These are phyloP conservation scores for Escarpia spicata DNA, from an alignment of 2,888 invertebrate genomes.

Conservation along the genomic window DNA sequence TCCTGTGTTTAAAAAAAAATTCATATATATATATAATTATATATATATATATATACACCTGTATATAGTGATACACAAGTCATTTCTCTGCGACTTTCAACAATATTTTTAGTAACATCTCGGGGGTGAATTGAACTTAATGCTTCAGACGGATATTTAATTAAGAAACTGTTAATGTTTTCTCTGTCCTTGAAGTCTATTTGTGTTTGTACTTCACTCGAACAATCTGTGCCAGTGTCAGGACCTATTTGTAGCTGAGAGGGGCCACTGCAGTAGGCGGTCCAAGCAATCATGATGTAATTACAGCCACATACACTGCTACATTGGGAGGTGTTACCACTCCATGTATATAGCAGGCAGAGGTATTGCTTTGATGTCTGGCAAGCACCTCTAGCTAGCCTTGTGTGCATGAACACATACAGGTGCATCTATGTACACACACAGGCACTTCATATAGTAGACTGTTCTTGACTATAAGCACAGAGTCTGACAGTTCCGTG, in stretches of 20 bases:
- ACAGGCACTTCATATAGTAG: not conserved
- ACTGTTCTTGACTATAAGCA: not conserved
- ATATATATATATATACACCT: not conserved
- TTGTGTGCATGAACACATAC: not conserved
- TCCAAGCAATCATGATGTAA: not conserved
- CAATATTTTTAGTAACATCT: not conserved
- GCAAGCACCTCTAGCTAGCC: not conserved
- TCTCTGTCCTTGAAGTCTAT: not conserved
- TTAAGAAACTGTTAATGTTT: not conserved
- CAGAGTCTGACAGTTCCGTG: not conserved
- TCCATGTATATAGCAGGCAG: not conserved
- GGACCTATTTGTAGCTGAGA: not conserved
- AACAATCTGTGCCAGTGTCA: not conserved
- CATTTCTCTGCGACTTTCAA: not conserved
- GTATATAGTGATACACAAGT: not conserved
- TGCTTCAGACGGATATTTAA: not conserved
- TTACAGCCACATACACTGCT: not conserved
- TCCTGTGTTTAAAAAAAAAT: too few relatives aligned
- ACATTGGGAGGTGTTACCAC: not conserved
- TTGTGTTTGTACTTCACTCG: not conserved
- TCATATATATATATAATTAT: too few relatives aligned
- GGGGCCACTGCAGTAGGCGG: not conserved
- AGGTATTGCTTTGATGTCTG: not conserved
- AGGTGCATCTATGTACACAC: not conserved
- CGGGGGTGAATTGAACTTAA: not conserved